phyloP scores from a whole-genome alignment of 2,113 vertebrate species.

The Protobothrops flavoviridis region DNA sequence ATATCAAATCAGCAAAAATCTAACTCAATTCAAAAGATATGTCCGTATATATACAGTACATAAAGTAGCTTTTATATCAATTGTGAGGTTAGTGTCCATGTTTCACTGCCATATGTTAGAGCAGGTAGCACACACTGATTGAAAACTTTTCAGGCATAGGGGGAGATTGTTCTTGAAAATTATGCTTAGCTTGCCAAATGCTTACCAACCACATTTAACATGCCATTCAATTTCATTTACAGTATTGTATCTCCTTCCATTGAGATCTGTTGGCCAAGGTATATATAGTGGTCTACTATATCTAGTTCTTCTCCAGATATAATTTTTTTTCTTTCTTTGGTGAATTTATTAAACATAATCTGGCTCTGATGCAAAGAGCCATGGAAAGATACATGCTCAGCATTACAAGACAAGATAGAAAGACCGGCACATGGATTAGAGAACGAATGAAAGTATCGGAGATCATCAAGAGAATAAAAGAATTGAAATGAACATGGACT shows the following conservation, averaged over 20 bases:
- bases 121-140: not conserved
- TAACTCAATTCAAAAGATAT: not conserved
- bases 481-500: not conserved
- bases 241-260: not conserved
- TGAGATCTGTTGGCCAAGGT: not conserved
- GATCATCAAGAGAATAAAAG: not conserved
- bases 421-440: not conserved
- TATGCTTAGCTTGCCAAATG: not conserved
- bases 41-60: constrained; percentile 44
- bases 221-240: not conserved
- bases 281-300: not conserved
- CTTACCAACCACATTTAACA: not conserved
- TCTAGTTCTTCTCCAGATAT: not conserved
- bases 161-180: not conserved
- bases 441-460: not conserved
- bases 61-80: not conserved
- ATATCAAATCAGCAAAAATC: not conserved
- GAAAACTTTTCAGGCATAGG: not conserved
- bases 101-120: not conserved
- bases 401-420: not conserved
- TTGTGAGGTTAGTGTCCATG: not conserved
- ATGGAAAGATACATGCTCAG: not conserved
- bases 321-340: not conserved
- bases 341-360: not conserved
- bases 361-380: not conserved